Percentiles rank a stretch among this genome's conserved stretches.
Evolutionary conservation across 37 sponge, comb jelly and placozoan species (phyloP).

Genomic region (Hexactinellida sp.): DNA sequence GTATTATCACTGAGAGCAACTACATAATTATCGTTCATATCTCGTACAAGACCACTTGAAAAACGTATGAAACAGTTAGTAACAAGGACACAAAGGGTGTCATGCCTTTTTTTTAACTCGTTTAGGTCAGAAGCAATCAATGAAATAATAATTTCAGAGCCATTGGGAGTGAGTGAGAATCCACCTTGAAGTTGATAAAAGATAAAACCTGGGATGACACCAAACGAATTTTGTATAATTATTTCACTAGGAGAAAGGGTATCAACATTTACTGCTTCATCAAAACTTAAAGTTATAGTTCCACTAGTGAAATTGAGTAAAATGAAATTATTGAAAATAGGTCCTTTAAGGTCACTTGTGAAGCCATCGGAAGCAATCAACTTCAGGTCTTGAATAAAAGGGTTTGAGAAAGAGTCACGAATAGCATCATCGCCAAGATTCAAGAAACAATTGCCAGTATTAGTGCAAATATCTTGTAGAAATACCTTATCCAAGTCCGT

Average conservation of each 20-base stretch:
- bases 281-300: slow-evolving; percentile 38
- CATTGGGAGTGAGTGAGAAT: neutral
- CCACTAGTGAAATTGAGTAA: slow-evolving; percentile 50
- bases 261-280: slow-evolving; percentile 52
- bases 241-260: slow-evolving; percentile 30
- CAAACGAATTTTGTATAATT: slow-evolving; percentile 27
- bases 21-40: slow-evolving; percentile 67
- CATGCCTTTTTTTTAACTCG: neutral
- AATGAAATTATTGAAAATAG: slow-evolving; percentile 28
- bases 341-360: slow-evolving; percentile 48
- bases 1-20: neutral
- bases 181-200: slow-evolving; percentile 5
- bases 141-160: neutral
- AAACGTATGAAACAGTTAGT: slow-evolving; percentile 51
- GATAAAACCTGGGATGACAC: neutral
- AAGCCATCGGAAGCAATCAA: slow-evolving; percentile 22
- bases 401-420: slow-evolving; percentile 54
- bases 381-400: slow-evolving; percentile 21
- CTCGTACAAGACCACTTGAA: slow-evolving; percentile 30
- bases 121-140: neutral
- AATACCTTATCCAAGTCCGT: neutral
- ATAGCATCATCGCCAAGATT: slow-evolving; percentile 39
- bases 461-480: slow-evolving; percentile 25
- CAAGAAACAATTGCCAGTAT: slow-evolving; percentile 29
- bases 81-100: neutral